A percentile compares a stretch with the other conserved stretches of the same genome.
These are phyloP conservation scores for Eonycteris spelaea DNA, from an alignment of 2,113 vertebrate genomes.

Conservation along the genomic window DNA sequence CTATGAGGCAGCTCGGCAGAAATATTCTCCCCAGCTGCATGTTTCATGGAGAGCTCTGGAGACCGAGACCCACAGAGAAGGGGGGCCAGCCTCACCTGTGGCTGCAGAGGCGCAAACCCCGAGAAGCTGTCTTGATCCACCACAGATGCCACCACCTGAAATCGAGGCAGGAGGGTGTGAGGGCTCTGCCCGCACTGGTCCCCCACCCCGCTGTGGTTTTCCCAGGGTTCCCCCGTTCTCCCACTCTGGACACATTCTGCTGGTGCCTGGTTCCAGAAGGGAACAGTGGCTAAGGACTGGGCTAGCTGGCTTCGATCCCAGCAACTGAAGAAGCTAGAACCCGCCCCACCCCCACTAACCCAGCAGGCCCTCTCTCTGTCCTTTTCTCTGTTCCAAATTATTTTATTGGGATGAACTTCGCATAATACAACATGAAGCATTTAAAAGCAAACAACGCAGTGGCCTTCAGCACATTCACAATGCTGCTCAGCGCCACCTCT, in stretches of 20 bases:
- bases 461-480: background rate
- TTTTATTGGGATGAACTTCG: background rate
- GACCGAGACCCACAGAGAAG: accelerated
- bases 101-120: constrained; percentile 95
- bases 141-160: constrained; percentile 94
- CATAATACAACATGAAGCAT: background rate
- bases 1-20: background rate
- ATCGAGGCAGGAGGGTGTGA: background rate
- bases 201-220: accelerated
- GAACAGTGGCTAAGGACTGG: background rate
- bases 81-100: constrained; percentile 85
- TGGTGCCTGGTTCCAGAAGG: background rate
- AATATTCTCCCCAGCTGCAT: accelerated
- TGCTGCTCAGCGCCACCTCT: background rate
- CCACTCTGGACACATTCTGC: too few relatives aligned
- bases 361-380: background rate
- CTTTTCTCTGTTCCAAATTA: background rate
- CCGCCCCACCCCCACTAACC: background rate
- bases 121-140: constrained; percentile 92
- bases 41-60: background rate
- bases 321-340: background rate
- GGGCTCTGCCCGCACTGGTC: background rate
- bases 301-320: background rate
- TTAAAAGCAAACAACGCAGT: background rate
- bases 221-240: background rate